Evolutionary conservation across 2,113 vertebrate genomes (phyloP), one percentile per base, ranked within the genome.

Genomic region (Gymnocephalus cernua): DNA sequence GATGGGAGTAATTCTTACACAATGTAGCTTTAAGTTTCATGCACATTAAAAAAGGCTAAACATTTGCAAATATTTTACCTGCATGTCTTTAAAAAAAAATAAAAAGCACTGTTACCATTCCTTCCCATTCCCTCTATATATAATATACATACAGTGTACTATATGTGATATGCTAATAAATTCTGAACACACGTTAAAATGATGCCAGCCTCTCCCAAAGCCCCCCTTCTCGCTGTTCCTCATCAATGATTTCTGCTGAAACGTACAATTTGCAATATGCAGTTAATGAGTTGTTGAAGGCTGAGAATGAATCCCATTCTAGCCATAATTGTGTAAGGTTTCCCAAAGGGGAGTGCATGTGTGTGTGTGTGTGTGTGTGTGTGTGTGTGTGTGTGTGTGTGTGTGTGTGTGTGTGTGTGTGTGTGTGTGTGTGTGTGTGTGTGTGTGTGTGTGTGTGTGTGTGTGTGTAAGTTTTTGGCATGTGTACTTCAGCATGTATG

Each of bases 251-350:
- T 95, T 95, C 91, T 93, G 95, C 94, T 95, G 94, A 95, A 94
- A 95, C 51, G 79, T 91, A 93, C 92, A 58, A 93, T 95, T 94
- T 94, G 94, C 92, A 95, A 93, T 94, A 92, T 93, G 93, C 90
- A 94, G 94, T 94, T 95, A 95, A 95, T 95, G 93, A 95, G 93
- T 94, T 95, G 93, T 94, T 95, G 92, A 93, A 92, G 83, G 91
- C 93, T 94, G 91, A 93, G 92, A 94, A 95, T 91, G 93, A 92
- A 94, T 95, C 93, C 93, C 93, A 95, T 95, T 95, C 93, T 88
- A 89, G 88, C 88, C 87, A 70, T 94, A 95, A 95, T 94, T 94
- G 94, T 95, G 93, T 91, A 83, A 79, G 90, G 88, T 93, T 93
- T 94, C 94, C 93, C 86, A 63, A 79, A 82, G 87, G 85, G 77